Base-by-base conservation (phyloP, 2,888 invertebrate species). In the Panopea generosa region DNA sequence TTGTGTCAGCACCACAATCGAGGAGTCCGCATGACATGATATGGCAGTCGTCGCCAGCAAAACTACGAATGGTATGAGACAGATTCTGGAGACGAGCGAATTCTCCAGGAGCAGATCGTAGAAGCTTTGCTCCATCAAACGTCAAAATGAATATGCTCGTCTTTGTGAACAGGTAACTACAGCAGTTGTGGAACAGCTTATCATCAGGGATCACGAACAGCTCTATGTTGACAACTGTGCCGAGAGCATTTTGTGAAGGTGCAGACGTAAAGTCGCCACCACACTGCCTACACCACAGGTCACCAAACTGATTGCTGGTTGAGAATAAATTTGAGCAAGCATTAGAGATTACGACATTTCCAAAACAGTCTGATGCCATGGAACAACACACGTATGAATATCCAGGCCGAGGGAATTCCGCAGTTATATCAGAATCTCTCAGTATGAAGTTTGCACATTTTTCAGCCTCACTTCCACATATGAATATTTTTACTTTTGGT, bases 381-480 rank as follows among this genome's bases (percentile, higher is more conserved):
- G 85, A 83, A 53, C 73, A 83, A 40, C 74, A 70, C 3, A 73
- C 52, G 49, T 71, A 73, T 11, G 77, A 57, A 61, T 80, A 85
- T 49, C 73, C 63, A 43, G 66, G 53, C 14, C 66, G 66, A 24
- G 60, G 66, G 20, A 49, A 47, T 50, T 76, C 66, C 9, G 61
- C 38, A n/a, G 60, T 50, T 29, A 82, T n/a, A 27, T 67, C 55
- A 24, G 78, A 72, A 22, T 77, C 68, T 18, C 72, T 70, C 11
- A 85, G 53, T 14, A 86, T 52, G 26, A 82, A 57, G 4, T 76
- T 67, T 0, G 75, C 77, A 57, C 83, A 78, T 38, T 76, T 77
- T 24, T 76, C 77, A n/a, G 85, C 85, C 27, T 85, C 83, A 60
- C 77, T 83, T 0, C 86, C 86, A 80, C 85, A 85, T n/a, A 86